A percentile compares a stretch with the other conserved stretches of the same genome.
Conservation (phyloP, 2,888 invertebrate species). For the Pristionchus arcanus region DNA sequence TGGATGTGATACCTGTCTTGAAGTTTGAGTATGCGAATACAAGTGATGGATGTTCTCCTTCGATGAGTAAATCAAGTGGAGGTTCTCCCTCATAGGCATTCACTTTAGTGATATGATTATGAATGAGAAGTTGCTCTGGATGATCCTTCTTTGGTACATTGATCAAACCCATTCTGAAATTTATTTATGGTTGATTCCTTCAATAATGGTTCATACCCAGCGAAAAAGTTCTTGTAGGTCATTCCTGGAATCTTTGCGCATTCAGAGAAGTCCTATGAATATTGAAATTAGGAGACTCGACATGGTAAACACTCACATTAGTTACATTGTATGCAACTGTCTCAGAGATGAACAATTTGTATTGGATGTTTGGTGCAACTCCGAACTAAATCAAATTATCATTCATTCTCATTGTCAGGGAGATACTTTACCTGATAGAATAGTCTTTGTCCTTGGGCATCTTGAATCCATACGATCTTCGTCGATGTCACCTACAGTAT, state of each 20-base stretch:
- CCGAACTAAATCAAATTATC: constrained; percentile 6
- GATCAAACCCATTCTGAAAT: constrained; percentile 36
- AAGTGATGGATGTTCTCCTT: constrained; percentile 59
- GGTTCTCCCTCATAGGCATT: constrained; percentile 61
- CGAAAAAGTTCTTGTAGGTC: constrained; percentile 33
- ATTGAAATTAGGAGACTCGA: too few relatives aligned
- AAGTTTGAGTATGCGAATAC: constrained; percentile 32
- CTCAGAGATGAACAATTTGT: constrained; percentile 26
- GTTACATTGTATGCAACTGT: constrained; percentile 45
- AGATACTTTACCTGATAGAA: constrained; percentile 32
- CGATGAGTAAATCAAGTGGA: constrained; percentile 51
- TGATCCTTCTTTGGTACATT: constrained; percentile 34
- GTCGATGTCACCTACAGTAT: constrained; percentile 36
- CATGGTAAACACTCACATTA: neutral
- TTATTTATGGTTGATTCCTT: neutral
- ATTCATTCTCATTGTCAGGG: neutral
- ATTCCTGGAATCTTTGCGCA: constrained; percentile 30
- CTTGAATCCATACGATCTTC: constrained; percentile 47
- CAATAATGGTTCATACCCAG: neutral
- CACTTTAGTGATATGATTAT: constrained; percentile 39
- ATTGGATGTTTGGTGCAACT: neutral
- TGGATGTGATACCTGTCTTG: constrained; percentile 23
- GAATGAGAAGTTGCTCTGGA: constrained; percentile 26
- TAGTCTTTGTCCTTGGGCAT: neutral
- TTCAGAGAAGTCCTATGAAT: constrained; percentile 8